Conservation (phyloP, 2,888 invertebrate species). For the Troglohyphantes excavatus region DNA sequence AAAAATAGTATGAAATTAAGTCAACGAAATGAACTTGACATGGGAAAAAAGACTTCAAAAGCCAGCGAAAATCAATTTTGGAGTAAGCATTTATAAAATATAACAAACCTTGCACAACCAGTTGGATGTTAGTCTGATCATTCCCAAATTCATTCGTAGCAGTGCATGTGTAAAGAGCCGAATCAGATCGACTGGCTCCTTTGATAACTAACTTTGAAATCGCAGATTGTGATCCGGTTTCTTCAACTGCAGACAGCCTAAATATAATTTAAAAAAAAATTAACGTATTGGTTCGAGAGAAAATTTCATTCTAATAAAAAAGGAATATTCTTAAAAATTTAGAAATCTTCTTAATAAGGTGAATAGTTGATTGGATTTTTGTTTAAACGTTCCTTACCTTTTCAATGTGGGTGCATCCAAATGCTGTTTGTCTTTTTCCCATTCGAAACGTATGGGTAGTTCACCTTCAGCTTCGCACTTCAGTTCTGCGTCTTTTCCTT, state of each 20-base stretch:
- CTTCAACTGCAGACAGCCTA: slow-evolving; percentile 45
- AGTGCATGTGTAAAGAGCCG: slow-evolving; percentile 71
- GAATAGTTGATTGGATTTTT: too few species aligned
- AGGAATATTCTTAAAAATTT: too few species aligned
- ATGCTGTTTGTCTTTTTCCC: slow-evolving; percentile 78
- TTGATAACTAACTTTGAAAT: slow-evolving; percentile 49
- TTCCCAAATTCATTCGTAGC: slow-evolving; percentile 69
- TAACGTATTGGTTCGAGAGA: neutral
- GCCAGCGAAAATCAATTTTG: neutral
- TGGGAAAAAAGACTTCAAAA: too few species aligned
- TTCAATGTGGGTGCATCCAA: slow-evolving; percentile 52
- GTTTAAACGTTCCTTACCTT: slow-evolving; percentile 62
- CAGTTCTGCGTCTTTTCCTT: slow-evolving; percentile 65
- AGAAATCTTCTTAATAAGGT: too few species aligned
- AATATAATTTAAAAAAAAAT: neutral
- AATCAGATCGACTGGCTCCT: slow-evolving; percentile 52
- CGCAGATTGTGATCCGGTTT: slow-evolving; percentile 28
- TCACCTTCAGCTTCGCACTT: slow-evolving; percentile 76
- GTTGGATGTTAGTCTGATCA: slow-evolving; percentile 75
- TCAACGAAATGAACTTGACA: too few species aligned
- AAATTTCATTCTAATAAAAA: too few species aligned
- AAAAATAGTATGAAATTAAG: too few species aligned
- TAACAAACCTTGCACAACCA: slow-evolving; percentile 72
- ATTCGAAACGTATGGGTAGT: slow-evolving; percentile 60
- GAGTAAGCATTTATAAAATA: neutral